A percentile compares a stretch with the other conserved stretches of the same genome.
phyloP scores from a whole-genome alignment of 2,888 invertebrate genomes.

The Stenoptilia bipunctidactyla region DNA sequence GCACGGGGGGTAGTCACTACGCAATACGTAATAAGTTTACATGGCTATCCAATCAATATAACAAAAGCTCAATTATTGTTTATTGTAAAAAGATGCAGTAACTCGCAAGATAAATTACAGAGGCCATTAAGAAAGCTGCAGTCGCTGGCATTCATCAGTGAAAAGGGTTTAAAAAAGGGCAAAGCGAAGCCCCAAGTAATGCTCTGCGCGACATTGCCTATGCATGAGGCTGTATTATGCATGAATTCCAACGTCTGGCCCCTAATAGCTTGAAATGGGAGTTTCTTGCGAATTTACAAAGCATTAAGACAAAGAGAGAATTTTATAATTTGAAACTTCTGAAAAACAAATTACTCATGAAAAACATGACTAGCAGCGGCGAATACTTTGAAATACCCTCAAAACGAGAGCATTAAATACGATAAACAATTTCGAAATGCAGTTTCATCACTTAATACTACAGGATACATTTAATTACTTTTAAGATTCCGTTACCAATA shows the following conservation, averaged over 20 bases:
- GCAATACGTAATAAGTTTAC: too few species aligned
- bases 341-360: too few species aligned
- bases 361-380: too few species aligned
- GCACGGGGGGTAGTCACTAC: too few species aligned
- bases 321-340: too few species aligned
- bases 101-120: constrained; percentile 23
- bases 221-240: constrained; percentile 57
- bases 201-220: constrained; percentile 46
- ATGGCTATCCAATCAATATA: not conserved
- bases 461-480: constrained; percentile 32
- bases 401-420: too few species aligned
- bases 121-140: constrained; percentile 22
- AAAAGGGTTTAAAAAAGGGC: constrained; percentile 30
- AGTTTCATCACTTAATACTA: too few species aligned
- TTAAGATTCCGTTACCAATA: constrained; percentile 29
- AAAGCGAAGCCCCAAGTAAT: constrained; percentile 36
- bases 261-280: constrained; percentile 29
- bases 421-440: too few species aligned
- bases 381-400: too few species aligned
- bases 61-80: not conserved
- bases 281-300: too few species aligned
- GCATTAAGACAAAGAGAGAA: not conserved
- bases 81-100: not conserved
- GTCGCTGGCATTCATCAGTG: constrained; percentile 27
- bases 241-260: constrained; percentile 40